A percentile compares a stretch with the other conserved stretches of the same genome.
phyloP scores from a whole-genome alignment of 2,113 vertebrate species.

The Rhynchopsitta pachyrhyncha region DNA sequence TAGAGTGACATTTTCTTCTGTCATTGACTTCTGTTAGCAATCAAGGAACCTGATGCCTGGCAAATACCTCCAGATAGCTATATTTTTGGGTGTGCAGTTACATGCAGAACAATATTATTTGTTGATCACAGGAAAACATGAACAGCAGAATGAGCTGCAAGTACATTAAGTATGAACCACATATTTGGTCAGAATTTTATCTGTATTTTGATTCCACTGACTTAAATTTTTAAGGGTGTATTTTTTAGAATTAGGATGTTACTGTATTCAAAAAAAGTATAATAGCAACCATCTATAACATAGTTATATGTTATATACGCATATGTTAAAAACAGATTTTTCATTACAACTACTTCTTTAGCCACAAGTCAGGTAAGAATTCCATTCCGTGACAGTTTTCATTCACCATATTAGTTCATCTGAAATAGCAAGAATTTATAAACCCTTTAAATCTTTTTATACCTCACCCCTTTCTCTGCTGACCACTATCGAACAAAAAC shows the following conservation, averaged over 20 bases:
- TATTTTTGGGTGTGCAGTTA: not conserved
- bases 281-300: not conserved
- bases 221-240: not conserved
- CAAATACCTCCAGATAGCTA: not conserved
- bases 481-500: not conserved
- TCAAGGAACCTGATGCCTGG: not conserved
- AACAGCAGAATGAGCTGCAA: not conserved
- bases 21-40: not conserved
- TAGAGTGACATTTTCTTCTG: not conserved
- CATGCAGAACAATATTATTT: rapidly evolving
- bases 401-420: not conserved
- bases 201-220: not conserved
- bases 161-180: rapidly evolving
- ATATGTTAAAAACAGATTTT: rapidly evolving
- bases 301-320: not conserved
- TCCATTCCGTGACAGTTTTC: not conserved
- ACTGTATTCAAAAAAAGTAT: not conserved
- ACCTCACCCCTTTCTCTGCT: not conserved
- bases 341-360: not conserved
- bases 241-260: not conserved
- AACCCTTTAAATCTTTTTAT: not conserved
- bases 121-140: not conserved
- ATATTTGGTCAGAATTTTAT: not conserved
- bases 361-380: not conserved
- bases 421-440: not conserved